Base-by-base conservation (phyloP, 2,113 vertebrate species). In the Glaucidium brasilianum region DNA sequence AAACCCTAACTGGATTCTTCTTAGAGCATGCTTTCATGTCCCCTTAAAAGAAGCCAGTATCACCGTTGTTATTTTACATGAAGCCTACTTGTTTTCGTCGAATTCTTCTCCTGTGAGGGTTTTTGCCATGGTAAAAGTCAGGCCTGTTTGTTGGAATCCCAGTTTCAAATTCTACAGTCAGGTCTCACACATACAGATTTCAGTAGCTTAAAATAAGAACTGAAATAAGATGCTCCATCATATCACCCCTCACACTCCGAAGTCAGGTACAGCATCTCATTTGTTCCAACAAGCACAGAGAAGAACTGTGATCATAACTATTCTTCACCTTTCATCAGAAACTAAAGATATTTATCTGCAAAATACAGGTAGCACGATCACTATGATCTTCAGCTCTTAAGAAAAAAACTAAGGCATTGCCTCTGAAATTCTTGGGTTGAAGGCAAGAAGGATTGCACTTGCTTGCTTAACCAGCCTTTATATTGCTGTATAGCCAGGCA, bases 401-500 rank as follows among this genome's bases (percentile, higher is more conserved):
- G 14, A 11, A 53, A 55, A 83, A 76, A 56, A 15, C 14, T 1
- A 56, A 52, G 15, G 59, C 8, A 58, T 6, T 50, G 12, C 12
- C 76, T 69, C 72, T 29, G 43, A 63, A 88, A 89, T 80, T 41
- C 50, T 34, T 37, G 49, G 3, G 25, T 9, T 53, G 20, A 69
- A 73, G 30, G 34, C 23, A 68, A 85, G 35, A 59, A 84, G 30
- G 12, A 64, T 32, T 17, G 32, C 21, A 34, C 34, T 5, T 6
- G 29, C 1, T 3, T 41, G 27, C 59, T 68, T 37, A 43, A 64
- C 27, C 43, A 55, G 22, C 18, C 72, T 63, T 81, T 27, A n/a
- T 3, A 23, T 0, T 13, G 22, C 72, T 43, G 14, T 1, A 16
- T 0, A 43, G 13, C 10, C 3, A 1, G 8, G 27, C 30, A 29